Evolutionary conservation across 2,888 invertebrate genomes (phyloP), one percentile per base, ranked within the genome.

Genomic region (Amorpha juglandis): DNA sequence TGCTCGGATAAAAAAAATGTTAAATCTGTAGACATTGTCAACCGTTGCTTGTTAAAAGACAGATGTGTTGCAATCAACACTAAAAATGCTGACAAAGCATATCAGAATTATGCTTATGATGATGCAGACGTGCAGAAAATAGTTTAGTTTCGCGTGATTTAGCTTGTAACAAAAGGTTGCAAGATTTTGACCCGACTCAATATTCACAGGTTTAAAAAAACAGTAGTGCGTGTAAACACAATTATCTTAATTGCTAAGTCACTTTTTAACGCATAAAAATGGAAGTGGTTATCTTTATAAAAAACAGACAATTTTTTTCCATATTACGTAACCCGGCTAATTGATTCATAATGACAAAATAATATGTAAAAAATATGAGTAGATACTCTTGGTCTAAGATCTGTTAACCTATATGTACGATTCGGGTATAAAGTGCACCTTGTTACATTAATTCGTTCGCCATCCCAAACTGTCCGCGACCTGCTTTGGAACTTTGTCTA

Each of bases 341-440:
- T 71, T 51, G 38, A 58, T 42, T 38, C 6, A 12, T 58, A 58
- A 58, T 58, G 58, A 63, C 63, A 35, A 19, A 51, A 35, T 66
- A 68, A 68, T 38, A 64, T 64, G 66, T 50, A 16, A 47, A 47
- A 55, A 55, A 16, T 7, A 1, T 19, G 2, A 50, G 33, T 48
- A 33, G 48, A 16, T 78, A 76, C 80, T 78, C 72, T 73, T 68
- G 75, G 71, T 75, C 69, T 67, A 8, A 68, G 76, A 69, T 77
- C 72, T 67, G 67, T 69, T 81, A 81, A 83, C 83, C 84, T 69
- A 82, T 70, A 83, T 84, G 67, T 67, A 63, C 38, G 38, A 67
- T 67, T 63, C 38, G 38, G 38, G 7, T 38, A 7, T 38, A 38
- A 69, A 70, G 73, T 73, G 68, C 71, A 70, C 70, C 78, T 78